Conservation (phyloP, 2,113 vertebrate species). For the Ploceus nigricollis region DNA sequence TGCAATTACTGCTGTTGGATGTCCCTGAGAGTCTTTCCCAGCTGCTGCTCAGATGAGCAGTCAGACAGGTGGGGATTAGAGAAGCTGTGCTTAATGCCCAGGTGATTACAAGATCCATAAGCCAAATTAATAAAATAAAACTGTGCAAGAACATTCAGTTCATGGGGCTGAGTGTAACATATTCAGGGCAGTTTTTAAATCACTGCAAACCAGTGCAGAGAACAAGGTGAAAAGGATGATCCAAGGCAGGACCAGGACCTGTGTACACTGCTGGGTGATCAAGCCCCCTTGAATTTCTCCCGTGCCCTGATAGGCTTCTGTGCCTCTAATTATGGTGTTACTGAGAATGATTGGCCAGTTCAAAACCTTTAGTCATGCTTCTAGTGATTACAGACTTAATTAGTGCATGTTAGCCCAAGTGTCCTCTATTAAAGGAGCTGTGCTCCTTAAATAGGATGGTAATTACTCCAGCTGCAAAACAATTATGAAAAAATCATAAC, state of each 20-base stretch:
- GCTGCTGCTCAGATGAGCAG: neutral
- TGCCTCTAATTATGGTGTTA: neutral
- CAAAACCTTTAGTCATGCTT: neutral
- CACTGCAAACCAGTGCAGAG: neutral
- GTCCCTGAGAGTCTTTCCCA: neutral
- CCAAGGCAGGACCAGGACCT: neutral
- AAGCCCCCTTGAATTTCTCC: neutral
- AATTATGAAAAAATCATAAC: neutral
- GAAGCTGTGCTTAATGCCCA: neutral
- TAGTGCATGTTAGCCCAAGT: neutral
- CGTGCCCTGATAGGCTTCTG: neutral
- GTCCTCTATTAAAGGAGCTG: neutral
- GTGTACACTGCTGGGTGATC: neutral
- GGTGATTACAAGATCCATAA: neutral
- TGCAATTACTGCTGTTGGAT: neutral
- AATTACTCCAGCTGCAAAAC: conserved; percentile 4
- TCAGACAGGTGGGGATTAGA: neutral
- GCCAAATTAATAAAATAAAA: neutral
- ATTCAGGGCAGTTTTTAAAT: neutral
- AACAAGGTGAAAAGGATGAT: neutral
- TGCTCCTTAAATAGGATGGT: neutral
- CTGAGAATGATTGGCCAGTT: neutral
- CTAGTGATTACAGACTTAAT: neutral
- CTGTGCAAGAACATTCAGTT: neutral
- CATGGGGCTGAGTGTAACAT: neutral